phyloP scores from a whole-genome alignment of 2,113 vertebrate species.

The Saiga tatarica region DNA sequence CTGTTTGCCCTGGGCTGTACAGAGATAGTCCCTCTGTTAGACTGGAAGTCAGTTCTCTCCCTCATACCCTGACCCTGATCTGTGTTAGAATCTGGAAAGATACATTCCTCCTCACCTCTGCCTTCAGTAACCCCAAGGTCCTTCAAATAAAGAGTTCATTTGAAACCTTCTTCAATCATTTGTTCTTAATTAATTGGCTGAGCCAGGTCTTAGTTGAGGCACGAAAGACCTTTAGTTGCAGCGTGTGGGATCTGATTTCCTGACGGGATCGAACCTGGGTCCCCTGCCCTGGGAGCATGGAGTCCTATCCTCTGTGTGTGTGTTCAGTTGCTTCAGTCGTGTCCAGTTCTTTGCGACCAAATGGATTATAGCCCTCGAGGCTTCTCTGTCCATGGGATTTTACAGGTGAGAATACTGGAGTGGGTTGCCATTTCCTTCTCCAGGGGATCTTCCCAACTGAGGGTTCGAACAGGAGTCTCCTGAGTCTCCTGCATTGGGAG shows the following conservation, averaged over 20 bases:
- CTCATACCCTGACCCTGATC: fast-evolving
- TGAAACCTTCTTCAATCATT: not conserved
- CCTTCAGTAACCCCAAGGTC: not conserved
- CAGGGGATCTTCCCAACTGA: not conserved
- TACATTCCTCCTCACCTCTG: fast-evolving
- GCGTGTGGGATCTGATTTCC: not conserved
- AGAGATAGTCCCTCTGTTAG: not conserved
- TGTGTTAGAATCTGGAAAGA: not conserved
- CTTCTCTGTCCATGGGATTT: not conserved
- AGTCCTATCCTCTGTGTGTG: not conserved
- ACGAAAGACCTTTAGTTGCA: not conserved
- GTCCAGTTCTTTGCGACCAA: not conserved
- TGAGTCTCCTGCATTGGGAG: not conserved
- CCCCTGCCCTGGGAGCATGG: not conserved
- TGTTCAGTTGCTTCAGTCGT: fast-evolving
- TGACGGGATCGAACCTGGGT: not conserved
- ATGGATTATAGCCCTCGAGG: not conserved
- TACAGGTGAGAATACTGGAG: not conserved
- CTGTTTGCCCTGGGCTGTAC: fast-evolving
- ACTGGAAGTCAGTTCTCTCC: fast-evolving
- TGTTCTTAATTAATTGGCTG: not conserved
- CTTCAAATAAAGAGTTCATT: not conserved
- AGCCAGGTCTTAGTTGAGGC: not conserved
- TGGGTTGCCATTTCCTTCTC: not conserved
- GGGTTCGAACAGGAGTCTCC: not conserved